Evolutionary conservation across 1,140 invertebrate genomes (phyloP), one percentile per base, ranked within the genome.

Genomic region (Trichomalopsis sarcophagae): DNA sequence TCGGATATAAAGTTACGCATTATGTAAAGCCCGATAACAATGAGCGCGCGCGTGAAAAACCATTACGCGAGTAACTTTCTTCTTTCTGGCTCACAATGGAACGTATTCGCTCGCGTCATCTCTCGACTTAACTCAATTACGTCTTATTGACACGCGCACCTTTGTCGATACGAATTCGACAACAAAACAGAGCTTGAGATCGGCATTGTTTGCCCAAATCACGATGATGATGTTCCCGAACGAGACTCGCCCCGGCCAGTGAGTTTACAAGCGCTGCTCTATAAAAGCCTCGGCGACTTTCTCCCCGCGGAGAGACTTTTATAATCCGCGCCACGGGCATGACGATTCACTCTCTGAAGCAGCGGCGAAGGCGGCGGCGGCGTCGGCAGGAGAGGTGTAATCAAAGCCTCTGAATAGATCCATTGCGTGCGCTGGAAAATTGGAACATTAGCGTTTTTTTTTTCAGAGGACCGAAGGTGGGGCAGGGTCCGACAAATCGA

Each of bases 401-500:
- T 78, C 55, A 71, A 84, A 77, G 74, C 23, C 74, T 66, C n/a
- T 77, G 55, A 77, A 83, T 83, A 69, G 74, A 84, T 84, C 82
- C 33, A 62, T 84, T 73, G 82, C 82, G 76, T 79, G 82, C 17
- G 55, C 23, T 79, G 76, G 76, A 55, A 79, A 84, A 79, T 79
- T 79, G 75, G 66, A 84, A 62, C 76, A 79, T 84, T 84, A 79
- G 76, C 27, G 10, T 84, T 78, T 50, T 84, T 50, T 84, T 73
- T 62, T 36, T 36, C 5, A 36, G 79, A 84, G 47, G 76, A 62
- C 40, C 47, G 33, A 30, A 50, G 50, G 36, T 47, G 10, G 81
- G 36, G 17, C 30, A 17, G 13, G 10, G 21, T 71, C 68, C 82
- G 62, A 73, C 27, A 27, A 73, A 84, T 79, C 76, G 76, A 77